Base-by-base conservation (phyloP, 2,797 vertebrate genomes). In the Acomys russatus region DNA sequence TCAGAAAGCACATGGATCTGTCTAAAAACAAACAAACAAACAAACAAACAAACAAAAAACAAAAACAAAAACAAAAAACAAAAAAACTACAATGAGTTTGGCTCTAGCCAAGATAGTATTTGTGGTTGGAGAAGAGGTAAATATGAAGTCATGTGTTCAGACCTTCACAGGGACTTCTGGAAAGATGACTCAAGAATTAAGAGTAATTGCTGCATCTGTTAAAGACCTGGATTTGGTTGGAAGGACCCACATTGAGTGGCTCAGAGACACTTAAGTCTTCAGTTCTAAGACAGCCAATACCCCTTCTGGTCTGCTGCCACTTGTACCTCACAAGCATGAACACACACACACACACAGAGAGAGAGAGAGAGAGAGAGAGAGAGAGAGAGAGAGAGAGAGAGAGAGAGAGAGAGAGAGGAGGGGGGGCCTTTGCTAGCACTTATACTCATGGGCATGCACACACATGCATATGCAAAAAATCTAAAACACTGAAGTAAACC, bases 1-100 rank as follows among this genome's bases (percentile, higher is more conserved):
- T 1, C 10, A 22, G 28, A n/a, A 18, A 3, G 20, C 7, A 2
- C 56, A 3, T 22, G n/a, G 14, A 30, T 6, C 28, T 11, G 2
- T 15, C 12, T 35, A 54, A 71, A 59, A 74, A 80, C 11, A 6
- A 54, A 11, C 51, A n/a, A n/a, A n/a, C n/a, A n/a, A n/a, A n/a
- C n/a, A n/a, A n/a, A n/a, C n/a, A n/a, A n/a, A n/a, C n/a, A n/a
- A 44, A 44, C 3, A 44, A 44, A 44, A 44, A 3, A n/a, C n/a
- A n/a, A n/a, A n/a, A n/a, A n/a, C n/a, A n/a, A n/a, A n/a, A 44
- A 44, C 3, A 44, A 44, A 44, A 44, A 3, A n/a, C n/a, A n/a
- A n/a, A 38, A 64, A 9, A 4, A 20, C 54, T 76, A 25, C 54
- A 68, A 22, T 51, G 3, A 77, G 23, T 79, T 64, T 33, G 22